phyloP scores from a whole-genome alignment of 92 coral and sea anemone genomes.

The Siderastrea radians region DNA sequence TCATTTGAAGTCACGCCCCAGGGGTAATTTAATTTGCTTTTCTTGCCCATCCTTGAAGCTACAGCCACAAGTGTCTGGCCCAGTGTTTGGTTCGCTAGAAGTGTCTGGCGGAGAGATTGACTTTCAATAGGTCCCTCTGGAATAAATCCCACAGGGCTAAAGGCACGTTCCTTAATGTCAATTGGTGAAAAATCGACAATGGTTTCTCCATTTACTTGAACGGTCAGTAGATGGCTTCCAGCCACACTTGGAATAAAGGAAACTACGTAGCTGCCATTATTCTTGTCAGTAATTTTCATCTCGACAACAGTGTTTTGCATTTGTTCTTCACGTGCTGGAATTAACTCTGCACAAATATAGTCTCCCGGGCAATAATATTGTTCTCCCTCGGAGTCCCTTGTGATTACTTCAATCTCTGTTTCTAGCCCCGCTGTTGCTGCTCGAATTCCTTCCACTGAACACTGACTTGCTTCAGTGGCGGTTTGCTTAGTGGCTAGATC shows the following conservation, averaged over 20 bases:
- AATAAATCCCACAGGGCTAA: background rate
- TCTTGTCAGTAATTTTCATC: background rate
- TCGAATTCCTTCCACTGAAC: background rate
- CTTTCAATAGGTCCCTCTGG: background rate
- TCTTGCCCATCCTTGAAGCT: too few species aligned
- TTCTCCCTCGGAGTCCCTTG: background rate
- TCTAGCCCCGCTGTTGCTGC: too few species aligned
- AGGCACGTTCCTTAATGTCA: background rate
- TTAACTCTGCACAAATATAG: background rate
- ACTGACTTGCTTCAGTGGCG: background rate
- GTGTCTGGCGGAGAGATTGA: background rate
- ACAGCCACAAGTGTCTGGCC: too few species aligned
- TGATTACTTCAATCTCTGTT: background rate
- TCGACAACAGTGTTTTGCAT: background rate
- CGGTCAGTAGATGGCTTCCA: too few species aligned
- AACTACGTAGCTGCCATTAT: background rate
- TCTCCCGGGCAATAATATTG: too few species aligned
- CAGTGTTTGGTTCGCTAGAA: too few species aligned
- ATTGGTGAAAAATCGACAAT: background rate
- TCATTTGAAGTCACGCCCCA: constrained; percentile 52
- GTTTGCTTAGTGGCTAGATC: background rate
- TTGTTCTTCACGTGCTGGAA: background rate
- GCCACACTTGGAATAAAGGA: too few species aligned
- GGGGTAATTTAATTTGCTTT: background rate
- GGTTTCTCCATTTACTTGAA: background rate